Conservation (phyloP, 2,797 vertebrate genomes). For the Hipposideros larvatus region DNA sequence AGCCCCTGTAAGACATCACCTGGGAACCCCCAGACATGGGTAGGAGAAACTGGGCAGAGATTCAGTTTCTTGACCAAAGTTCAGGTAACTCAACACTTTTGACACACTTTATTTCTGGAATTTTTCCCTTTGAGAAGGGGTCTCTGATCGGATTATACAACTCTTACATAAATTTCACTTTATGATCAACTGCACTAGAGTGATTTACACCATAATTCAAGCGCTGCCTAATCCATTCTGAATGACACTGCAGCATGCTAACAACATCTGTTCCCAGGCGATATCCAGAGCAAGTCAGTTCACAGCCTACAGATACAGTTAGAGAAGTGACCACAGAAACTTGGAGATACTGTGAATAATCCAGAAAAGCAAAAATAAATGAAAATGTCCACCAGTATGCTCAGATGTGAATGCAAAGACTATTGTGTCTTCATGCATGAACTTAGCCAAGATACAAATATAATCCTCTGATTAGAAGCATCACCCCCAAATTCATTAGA, state of each 20-base stretch:
- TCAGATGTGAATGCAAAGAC: background rate
- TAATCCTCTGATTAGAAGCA: background rate
- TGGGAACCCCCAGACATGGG: background rate
- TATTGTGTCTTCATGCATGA: background rate
- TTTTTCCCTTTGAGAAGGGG: background rate
- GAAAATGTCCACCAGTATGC: background rate
- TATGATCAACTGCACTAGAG: background rate
- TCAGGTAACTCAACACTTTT: background rate
- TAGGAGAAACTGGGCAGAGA: background rate
- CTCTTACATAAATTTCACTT: constrained; percentile 2
- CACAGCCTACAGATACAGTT: background rate
- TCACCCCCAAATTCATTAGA: background rate
- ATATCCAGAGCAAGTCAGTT: background rate
- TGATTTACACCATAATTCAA: background rate
- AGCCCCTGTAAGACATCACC: background rate
- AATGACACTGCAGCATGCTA: background rate
- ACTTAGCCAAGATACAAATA: background rate
- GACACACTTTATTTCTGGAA: background rate
- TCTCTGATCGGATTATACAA: background rate
- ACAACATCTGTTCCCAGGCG: background rate
- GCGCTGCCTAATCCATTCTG: too few species aligned
- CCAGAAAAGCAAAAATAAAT: background rate
- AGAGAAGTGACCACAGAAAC: background rate
- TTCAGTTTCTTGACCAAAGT: background rate
- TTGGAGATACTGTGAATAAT: background rate